These are phyloP conservation scores for Austrolebias charrua DNA, from an alignment of 2,797 vertebrate genomes.

Conservation along the genomic window DNA sequence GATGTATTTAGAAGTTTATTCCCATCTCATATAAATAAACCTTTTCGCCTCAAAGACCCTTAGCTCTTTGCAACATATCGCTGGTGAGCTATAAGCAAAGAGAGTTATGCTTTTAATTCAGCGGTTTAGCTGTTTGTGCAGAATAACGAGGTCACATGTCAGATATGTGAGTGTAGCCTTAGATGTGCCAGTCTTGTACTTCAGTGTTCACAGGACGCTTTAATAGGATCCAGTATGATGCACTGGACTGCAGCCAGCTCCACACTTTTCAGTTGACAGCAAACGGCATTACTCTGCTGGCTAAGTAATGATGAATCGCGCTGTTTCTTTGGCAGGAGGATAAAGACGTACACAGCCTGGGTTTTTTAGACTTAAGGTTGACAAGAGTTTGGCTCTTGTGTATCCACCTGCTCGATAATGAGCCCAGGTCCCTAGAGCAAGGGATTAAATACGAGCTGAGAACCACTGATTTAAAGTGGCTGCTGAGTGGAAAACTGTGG, in stretches of 20 bases:
- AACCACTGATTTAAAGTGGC: constrained; percentile 29
- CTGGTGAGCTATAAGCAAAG: constrained; percentile 11
- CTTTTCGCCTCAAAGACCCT: constrained; percentile 18
- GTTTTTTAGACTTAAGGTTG: constrained; percentile 50
- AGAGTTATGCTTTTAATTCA: constrained; percentile 43
- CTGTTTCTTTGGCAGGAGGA: constrained; percentile 58
- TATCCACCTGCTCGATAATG: constrained; percentile 60
- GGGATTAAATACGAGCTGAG: constrained; percentile 39
- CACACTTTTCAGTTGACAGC: constrained; percentile 58
- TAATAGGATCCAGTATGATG: constrained; percentile 64
- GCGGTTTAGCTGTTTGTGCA: constrained; percentile 42
- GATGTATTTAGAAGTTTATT: background rate
- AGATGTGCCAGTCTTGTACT: constrained; percentile 14
- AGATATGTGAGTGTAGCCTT: constrained; percentile 43
- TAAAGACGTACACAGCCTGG: constrained; percentile 49
- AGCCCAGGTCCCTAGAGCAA: constrained; percentile 38
- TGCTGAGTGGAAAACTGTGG: constrained; percentile 20
- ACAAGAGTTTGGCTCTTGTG: constrained; percentile 44
- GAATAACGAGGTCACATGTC: constrained; percentile 41
- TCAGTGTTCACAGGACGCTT: constrained; percentile 48
- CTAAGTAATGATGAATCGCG: constrained; percentile 58
- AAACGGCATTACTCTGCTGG: constrained; percentile 48
- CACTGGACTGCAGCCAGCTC: constrained; percentile 63
- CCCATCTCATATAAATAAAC: background rate
- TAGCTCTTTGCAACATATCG: constrained; percentile 6